Percentiles rank a stretch among this genome's conserved stretches.
Conservation (phyloP, 2,113 vertebrate genomes). For the Grantiella picta region DNA sequence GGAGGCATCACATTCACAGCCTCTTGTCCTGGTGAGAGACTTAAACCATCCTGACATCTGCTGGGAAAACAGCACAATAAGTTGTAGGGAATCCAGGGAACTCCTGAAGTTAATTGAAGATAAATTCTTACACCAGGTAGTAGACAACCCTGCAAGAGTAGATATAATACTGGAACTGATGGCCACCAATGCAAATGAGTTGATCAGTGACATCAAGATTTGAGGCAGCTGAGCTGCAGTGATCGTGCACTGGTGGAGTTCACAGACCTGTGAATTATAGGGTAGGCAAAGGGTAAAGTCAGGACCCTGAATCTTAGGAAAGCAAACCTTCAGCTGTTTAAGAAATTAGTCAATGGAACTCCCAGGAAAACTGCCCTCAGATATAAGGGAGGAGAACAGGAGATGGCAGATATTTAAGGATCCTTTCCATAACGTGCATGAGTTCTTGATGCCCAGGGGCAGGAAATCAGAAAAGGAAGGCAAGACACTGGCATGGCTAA, state of each 20-base stretch:
- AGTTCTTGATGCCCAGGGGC: background rate
- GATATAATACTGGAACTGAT: background rate
- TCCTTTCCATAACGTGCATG: background rate
- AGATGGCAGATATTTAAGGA: background rate
- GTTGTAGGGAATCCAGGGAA: background rate
- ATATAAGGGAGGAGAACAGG: background rate
- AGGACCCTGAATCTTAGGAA: background rate
- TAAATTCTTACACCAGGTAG: background rate
- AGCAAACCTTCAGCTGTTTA: background rate
- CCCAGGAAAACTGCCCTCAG: background rate
- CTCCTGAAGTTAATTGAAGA: background rate
- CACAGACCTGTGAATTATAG: background rate
- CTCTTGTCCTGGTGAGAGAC: background rate
- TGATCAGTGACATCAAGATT: background rate
- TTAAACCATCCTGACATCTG: background rate
- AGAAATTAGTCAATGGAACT: background rate
- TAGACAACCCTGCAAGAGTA: background rate
- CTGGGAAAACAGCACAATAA: background rate
- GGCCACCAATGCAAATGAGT: background rate
- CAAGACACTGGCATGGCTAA: background rate
- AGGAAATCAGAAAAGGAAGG: background rate
- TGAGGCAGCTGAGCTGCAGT: background rate
- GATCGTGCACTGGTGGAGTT: background rate
- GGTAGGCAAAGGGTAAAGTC: background rate
- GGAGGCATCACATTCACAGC: accelerated